These are phyloP conservation scores for Arothron firmamentum DNA, from an alignment of 2,113 vertebrate species.

Conservation along the genomic window DNA sequence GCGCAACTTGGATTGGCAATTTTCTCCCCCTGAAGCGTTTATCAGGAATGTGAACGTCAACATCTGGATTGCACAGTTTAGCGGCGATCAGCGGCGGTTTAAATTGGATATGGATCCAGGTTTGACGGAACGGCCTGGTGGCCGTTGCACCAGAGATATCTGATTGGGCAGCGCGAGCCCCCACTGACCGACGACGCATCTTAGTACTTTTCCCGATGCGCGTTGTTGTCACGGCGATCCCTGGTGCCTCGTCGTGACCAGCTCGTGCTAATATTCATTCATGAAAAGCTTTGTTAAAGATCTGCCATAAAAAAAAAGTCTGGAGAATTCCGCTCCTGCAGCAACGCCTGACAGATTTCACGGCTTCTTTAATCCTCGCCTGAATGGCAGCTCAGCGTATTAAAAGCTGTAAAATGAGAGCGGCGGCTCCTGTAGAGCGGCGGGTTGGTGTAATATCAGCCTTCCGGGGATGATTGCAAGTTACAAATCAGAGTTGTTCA, in stretches of 20 bases:
- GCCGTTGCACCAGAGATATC: too few species aligned
- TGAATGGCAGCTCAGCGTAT: slow-evolving; percentile 40
- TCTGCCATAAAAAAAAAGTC: neutral
- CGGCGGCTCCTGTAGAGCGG: slow-evolving; percentile 12
- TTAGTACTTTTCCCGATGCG: too few species aligned
- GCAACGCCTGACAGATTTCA: slow-evolving; percentile 16
- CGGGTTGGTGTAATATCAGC: slow-evolving; percentile 24
- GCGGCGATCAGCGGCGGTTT: too few species aligned
- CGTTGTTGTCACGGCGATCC: neutral
- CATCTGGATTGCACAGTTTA: too few species aligned
- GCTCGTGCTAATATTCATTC: neutral
- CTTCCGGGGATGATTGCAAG: slow-evolving; percentile 25
- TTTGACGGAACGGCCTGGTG: too few species aligned
- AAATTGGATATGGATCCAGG: too few species aligned
- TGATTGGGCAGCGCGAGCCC: too few species aligned
- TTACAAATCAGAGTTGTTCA: slow-evolving; percentile 16
- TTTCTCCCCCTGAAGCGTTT: too few species aligned
- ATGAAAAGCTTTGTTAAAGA: neutral
- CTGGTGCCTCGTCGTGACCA: neutral
- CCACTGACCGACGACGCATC: too few species aligned
- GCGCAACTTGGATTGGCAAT: too few species aligned
- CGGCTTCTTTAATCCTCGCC: slow-evolving; percentile 35
- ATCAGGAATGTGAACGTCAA: too few species aligned
- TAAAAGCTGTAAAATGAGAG: slow-evolving; percentile 43
- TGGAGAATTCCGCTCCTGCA: neutral